Evolutionary conservation across 2,113 vertebrate genomes (phyloP).

Genomic region (Scomber japonicus): DNA sequence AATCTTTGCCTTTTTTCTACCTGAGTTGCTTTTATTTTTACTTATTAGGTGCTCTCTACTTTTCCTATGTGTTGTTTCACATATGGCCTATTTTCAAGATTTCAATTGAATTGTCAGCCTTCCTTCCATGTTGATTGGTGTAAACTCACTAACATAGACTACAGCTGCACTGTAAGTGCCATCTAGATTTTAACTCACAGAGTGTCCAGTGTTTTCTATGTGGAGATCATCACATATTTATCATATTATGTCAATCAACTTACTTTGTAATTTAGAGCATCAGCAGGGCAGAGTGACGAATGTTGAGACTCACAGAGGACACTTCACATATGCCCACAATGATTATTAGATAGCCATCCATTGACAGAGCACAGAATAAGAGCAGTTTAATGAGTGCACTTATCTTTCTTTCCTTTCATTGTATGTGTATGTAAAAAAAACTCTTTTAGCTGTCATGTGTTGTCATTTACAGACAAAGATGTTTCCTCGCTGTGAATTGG

Average conservation of each 20-base stretch:
- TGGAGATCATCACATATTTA: too few species aligned
- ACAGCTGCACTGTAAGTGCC: neutral
- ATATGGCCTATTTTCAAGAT: neutral
- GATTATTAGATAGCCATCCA: neutral
- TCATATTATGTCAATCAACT: too few species aligned
- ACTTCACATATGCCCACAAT: slow-evolving; percentile 4
- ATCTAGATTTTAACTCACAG: neutral
- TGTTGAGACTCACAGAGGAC: slow-evolving; percentile 8
- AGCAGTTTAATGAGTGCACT: slow-evolving; percentile 2
- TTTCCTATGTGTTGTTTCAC: neutral
- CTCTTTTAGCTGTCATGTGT: slow-evolving; percentile 5
- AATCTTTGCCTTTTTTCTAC: neutral
- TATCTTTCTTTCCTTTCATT: slow-evolving; percentile 8
- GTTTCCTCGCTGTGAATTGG: slow-evolving; percentile 37
- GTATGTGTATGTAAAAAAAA: slow-evolving; percentile 11
- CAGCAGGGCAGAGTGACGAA: slow-evolving; percentile 17
- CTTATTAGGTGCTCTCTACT: too few species aligned
- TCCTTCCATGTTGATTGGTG: neutral
- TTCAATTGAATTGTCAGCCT: too few species aligned
- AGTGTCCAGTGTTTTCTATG: neutral
- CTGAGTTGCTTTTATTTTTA: too few species aligned
- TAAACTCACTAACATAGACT: neutral
- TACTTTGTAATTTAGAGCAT: too few species aligned
- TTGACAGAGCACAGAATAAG: neutral
- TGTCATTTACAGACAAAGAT: slow-evolving; percentile 54